Percentiles rank a stretch among this genome's conserved stretches.
phyloP scores from a whole-genome alignment of 2,888 invertebrate genomes.

The Acanthosepion pharaonis region DNA sequence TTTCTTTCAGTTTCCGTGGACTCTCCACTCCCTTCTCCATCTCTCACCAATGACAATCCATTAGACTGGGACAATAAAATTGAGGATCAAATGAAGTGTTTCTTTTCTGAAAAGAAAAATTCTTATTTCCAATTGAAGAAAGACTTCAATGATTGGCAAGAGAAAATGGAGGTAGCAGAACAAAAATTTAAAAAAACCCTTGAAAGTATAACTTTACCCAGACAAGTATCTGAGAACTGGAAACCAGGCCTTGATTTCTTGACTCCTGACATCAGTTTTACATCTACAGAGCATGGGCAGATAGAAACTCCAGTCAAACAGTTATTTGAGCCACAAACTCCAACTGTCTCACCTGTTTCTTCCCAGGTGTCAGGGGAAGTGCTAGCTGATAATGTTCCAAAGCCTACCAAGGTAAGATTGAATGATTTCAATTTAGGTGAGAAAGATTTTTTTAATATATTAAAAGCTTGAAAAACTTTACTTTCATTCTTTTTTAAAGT shows the following conservation, averaged over 20 bases:
- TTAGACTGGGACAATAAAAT: conserved; percentile 37
- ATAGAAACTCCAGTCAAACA: neutral
- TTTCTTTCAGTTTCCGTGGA: neutral
- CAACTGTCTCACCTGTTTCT: neutral
- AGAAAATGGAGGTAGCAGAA: neutral
- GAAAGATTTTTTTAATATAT: no score
- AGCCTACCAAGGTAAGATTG: neutral
- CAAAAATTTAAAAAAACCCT: neutral
- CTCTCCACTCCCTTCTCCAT: neutral
- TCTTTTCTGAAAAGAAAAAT: conserved; percentile 35
- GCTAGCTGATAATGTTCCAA: neutral
- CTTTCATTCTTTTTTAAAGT: no score
- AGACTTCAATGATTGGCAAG: neutral
- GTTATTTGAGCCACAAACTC: neutral
- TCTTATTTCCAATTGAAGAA: conserved; percentile 5
- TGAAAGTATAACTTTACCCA: neutral
- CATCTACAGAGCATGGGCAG: neutral
- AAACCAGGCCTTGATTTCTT: neutral
- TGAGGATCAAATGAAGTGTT: conserved; percentile 16
- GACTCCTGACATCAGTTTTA: conserved; percentile 13
- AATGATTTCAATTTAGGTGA: neutral
- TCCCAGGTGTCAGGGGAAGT: neutral
- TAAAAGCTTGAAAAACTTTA: no score
- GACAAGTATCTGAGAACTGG: neutral
- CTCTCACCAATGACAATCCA: neutral